A percentile compares a stretch with the other conserved stretches of the same genome.
These are phyloP conservation scores for Limnephilus marmoratus DNA, from an alignment of 2,888 invertebrate species.

Conservation along the genomic window DNA sequence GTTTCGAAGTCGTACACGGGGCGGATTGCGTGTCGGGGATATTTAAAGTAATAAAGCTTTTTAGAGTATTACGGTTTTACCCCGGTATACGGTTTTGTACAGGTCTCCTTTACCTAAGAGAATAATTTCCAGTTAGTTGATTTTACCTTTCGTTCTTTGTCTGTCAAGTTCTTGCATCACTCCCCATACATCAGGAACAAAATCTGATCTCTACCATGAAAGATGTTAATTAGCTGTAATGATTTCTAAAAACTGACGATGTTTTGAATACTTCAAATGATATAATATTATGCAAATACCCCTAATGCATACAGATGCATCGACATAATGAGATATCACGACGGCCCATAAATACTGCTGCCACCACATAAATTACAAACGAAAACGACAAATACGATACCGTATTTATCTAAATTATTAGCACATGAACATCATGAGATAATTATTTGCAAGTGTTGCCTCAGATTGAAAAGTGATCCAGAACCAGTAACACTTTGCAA, in stretches of 20 bases:
- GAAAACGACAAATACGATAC: conserved; percentile 3
- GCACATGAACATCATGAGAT: neutral
- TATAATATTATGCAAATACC: neutral
- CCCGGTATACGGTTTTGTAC: too few species aligned
- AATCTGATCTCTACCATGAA: neutral
- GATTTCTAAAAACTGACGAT: neutral
- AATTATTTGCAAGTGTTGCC: conserved; percentile 34
- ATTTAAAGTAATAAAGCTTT: too few species aligned
- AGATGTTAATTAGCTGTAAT: neutral
- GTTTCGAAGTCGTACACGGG: too few species aligned
- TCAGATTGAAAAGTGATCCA: conserved; percentile 20
- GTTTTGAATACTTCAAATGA: neutral
- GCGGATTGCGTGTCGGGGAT: too few species aligned
- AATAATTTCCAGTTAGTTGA: neutral
- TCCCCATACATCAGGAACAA: neutral
- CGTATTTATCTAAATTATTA: neutral
- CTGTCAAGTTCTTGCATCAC: neutral
- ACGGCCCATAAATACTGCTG: neutral
- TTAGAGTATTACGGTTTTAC: too few species aligned
- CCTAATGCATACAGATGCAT: neutral
- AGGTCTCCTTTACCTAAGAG: too few species aligned
- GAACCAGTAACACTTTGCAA: neutral
- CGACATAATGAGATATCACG: neutral
- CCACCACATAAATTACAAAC: conserved; percentile 4
- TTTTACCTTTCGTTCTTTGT: neutral